A percentile compares a stretch with the other conserved stretches of the same genome.
Conservation (phyloP, 2,888 invertebrate genomes). For the Chorisops tibialis region DNA sequence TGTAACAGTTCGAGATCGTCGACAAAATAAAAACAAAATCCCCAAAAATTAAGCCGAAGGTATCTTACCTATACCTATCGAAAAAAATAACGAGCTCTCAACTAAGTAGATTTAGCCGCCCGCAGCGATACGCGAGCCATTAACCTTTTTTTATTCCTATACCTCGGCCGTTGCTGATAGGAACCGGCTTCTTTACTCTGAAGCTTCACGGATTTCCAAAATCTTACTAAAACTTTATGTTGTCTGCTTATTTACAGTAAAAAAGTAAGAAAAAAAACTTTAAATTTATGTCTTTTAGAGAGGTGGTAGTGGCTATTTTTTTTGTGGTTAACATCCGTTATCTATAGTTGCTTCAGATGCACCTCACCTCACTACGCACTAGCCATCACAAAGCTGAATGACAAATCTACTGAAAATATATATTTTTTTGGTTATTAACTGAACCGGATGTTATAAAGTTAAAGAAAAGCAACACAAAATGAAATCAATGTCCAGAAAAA, state of each 20-base stretch:
- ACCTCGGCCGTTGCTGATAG: background rate
- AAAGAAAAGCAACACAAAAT: no score
- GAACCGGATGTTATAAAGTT: no score
- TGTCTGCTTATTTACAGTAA: background rate
- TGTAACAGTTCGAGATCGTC: background rate
- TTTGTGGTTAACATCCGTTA: conserved; percentile 21
- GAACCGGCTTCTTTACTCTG: conserved; percentile 6
- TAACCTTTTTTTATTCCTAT: conserved; percentile 24
- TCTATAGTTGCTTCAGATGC: conserved; percentile 2
- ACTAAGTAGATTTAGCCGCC: conserved; percentile 23
- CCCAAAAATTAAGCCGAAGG: conserved; percentile 9
- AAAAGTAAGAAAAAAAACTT: conserved; percentile 1
- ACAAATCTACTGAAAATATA: conserved; percentile 15
- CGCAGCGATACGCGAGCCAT: conserved; percentile 27
- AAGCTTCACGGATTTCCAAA: conserved; percentile 20
- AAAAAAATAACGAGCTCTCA: conserved; percentile 9
- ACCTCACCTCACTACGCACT: conserved; percentile 10
- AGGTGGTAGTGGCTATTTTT: conserved; percentile 6
- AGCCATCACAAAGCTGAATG: background rate
- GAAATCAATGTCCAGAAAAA: no score
- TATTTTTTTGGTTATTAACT: no score
- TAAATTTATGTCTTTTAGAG: conserved; percentile 23
- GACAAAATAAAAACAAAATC: conserved; percentile 17
- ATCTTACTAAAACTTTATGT: conserved; percentile 19
- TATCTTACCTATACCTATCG: conserved; percentile 9